Evolutionary conservation across 1,140 invertebrate genomes (phyloP).

Genomic region (Bombus superbus): DNA sequence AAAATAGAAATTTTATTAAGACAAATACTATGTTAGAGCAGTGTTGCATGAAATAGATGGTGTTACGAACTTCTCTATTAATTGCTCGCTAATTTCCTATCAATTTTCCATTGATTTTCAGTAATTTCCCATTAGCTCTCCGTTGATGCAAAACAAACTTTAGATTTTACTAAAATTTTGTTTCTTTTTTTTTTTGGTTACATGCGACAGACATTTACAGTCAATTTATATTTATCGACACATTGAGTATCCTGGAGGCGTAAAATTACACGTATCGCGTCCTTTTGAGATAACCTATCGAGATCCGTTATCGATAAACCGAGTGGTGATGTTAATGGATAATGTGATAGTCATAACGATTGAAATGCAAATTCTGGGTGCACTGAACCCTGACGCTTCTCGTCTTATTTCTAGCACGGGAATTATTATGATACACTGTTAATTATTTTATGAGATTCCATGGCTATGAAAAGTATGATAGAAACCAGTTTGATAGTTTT

Average conservation of each 20-base stretch:
- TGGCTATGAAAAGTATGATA: too few species aligned
- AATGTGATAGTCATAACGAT: not conserved
- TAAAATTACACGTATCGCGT: not conserved
- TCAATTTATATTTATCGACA: not conserved
- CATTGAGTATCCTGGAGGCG: not conserved
- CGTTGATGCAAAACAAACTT: too few species aligned
- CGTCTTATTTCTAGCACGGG: not conserved
- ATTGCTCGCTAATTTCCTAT: not conserved
- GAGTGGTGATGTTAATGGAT: not conserved
- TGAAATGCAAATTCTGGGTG: constrained; percentile 1
- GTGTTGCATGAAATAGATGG: not conserved
- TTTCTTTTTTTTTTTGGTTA: too few species aligned
- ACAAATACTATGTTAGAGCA: not conserved
- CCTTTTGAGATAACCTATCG: not conserved
- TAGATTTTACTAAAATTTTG: too few species aligned
- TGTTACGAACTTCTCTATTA: not conserved
- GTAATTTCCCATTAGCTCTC: too few species aligned
- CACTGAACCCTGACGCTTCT: constrained; percentile 2
- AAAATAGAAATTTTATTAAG: not conserved
- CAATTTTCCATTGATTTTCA: too few species aligned
- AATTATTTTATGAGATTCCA: not conserved
- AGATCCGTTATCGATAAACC: constrained; percentile 17
- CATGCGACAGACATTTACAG: too few species aligned
- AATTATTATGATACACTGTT: not conserved
- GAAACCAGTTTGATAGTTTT: not conserved